Percentiles rank a stretch among this genome's conserved stretches.
Conservation (phyloP, 2,888 invertebrate species). For the Tetanocera ferruginea region DNA sequence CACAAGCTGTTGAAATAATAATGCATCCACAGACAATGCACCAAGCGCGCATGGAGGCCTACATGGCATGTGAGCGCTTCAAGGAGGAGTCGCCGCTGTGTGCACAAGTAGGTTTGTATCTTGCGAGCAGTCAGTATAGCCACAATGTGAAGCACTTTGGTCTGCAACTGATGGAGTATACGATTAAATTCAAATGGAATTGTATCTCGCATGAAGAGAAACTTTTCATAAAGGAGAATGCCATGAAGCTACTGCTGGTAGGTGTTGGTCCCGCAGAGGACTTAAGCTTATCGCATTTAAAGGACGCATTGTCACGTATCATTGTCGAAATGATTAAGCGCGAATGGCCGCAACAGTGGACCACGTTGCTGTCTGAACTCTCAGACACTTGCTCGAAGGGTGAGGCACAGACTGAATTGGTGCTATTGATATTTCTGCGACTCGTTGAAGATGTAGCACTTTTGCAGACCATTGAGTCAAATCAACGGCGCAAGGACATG, state of each 20-base stretch:
- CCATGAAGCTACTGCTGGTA: conserved; percentile 85
- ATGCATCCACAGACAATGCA: conserved; percentile 85
- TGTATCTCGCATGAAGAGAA: conserved; percentile 89
- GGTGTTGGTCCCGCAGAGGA: conserved; percentile 82
- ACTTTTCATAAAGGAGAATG: conserved; percentile 89
- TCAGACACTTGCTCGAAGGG: conserved; percentile 86
- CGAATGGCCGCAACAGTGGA: conserved; percentile 99
- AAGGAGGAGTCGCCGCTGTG: conserved; percentile 83
- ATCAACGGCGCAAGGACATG: conserved; percentile 90
- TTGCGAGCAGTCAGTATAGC: conserved; percentile 83
- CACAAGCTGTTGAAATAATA: conserved; percentile 85
- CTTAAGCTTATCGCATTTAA: conserved; percentile 78
- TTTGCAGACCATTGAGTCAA: conserved; percentile 89
- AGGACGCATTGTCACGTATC: conserved; percentile 89
- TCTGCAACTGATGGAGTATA: conserved; percentile 92
- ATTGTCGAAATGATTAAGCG: conserved; percentile 97
- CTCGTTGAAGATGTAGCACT: conserved; percentile 94
- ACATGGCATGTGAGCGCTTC: conserved; percentile 83
- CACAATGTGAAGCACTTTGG: conserved; percentile 91
- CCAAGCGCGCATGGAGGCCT: conserved; percentile 83
- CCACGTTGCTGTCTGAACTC: conserved; percentile 84
- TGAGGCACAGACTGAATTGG: conserved; percentile 90
- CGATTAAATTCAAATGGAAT: conserved; percentile 93
- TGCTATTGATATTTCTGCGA: conserved; percentile 88
- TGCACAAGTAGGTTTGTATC: conserved; percentile 84